These are phyloP conservation scores for Musca vetustissima DNA, from an alignment of 1,140 invertebrate genomes.

Conservation along the genomic window DNA sequence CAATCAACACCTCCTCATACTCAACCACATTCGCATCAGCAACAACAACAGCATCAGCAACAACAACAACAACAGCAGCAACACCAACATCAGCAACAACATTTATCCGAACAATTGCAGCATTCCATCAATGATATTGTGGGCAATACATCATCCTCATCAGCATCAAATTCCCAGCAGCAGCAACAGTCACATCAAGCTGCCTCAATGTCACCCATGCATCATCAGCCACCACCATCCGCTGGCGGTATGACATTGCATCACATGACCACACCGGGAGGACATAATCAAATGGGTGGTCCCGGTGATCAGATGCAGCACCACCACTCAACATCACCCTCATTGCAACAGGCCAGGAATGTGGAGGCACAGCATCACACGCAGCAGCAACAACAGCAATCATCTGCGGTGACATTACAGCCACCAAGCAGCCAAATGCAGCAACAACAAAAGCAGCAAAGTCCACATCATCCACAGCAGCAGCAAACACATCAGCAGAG, in stretches of 20 bases:
- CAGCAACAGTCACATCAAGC: slow-evolving; percentile 32
- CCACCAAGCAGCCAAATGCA: slow-evolving; percentile 7
- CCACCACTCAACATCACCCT: not conserved
- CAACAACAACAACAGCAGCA: slow-evolving; percentile 40
- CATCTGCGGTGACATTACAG: not conserved
- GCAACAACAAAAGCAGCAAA: slow-evolving; percentile 7
- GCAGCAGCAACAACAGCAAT: slow-evolving; percentile 28
- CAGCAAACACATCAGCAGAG: slow-evolving; percentile 36
- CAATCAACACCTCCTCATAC: slow-evolving; percentile 14
- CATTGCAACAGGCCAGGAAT: not conserved
- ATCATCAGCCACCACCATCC: slow-evolving; percentile 39
- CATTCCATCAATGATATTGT: slow-evolving; percentile 55
- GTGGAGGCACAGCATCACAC: not conserved
- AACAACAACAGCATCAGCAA: slow-evolving; percentile 40
- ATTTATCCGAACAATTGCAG: slow-evolving; percentile 50
- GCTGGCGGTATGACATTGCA: slow-evolving; percentile 36
- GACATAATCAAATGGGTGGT: slow-evolving; percentile 1
- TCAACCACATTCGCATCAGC: slow-evolving; percentile 43
- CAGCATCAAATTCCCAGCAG: slow-evolving; percentile 27
- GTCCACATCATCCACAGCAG: slow-evolving; percentile 32
- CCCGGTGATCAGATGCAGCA: not conserved
- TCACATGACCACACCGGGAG: slow-evolving; percentile 32
- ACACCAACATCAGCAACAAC: slow-evolving; percentile 46
- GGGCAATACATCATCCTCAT: slow-evolving; percentile 34
- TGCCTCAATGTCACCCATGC: slow-evolving; percentile 31